phyloP scores from a whole-genome alignment of 2,888 invertebrate species.

The Carcina quercana region DNA sequence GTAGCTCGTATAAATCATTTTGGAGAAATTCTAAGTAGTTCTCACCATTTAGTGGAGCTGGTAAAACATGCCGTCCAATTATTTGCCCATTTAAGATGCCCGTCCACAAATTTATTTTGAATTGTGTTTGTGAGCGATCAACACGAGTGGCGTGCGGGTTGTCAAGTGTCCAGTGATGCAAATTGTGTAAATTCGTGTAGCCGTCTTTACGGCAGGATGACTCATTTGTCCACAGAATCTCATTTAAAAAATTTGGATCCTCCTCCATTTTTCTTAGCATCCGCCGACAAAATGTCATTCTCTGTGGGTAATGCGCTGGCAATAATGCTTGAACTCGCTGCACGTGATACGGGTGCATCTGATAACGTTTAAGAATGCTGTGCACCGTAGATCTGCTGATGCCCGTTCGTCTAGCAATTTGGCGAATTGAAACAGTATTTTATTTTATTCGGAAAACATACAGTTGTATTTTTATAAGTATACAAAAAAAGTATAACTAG shows the following conservation, averaged over 20 bases:
- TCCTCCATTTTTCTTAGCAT: constrained; percentile 12
- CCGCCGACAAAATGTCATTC: constrained; percentile 12
- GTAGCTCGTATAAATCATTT: background rate
- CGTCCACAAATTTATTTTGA: constrained; percentile 20
- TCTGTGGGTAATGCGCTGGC: constrained; percentile 10
- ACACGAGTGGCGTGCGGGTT: constrained; percentile 16
- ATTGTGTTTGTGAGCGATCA: constrained; percentile 18
- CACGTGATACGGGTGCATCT: constrained; percentile 10
- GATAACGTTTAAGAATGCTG: constrained; percentile 6
- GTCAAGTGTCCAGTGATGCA: constrained; percentile 12
- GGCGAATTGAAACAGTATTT: too few relatives aligned
- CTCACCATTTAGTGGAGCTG: background rate
- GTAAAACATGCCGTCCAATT: constrained; percentile 1
- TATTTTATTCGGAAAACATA: too few relatives aligned
- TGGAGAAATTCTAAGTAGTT: background rate
- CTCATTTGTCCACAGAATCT: constrained; percentile 14
- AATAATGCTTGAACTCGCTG: constrained; percentile 14
- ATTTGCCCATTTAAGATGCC: constrained; percentile 16
- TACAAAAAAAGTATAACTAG: too few relatives aligned
- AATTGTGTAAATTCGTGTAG: constrained; percentile 14
- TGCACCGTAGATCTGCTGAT: constrained; percentile 6
- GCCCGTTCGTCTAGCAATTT: too few relatives aligned
- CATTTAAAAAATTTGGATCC: constrained; percentile 7
- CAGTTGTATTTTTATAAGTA: too few relatives aligned
- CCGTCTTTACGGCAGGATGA: constrained; percentile 13